Percentiles rank a stretch among this genome's conserved stretches.
These are phyloP conservation scores for Limulus polyphemus DNA, from an alignment of 2,888 invertebrate species.

Conservation along the genomic window DNA sequence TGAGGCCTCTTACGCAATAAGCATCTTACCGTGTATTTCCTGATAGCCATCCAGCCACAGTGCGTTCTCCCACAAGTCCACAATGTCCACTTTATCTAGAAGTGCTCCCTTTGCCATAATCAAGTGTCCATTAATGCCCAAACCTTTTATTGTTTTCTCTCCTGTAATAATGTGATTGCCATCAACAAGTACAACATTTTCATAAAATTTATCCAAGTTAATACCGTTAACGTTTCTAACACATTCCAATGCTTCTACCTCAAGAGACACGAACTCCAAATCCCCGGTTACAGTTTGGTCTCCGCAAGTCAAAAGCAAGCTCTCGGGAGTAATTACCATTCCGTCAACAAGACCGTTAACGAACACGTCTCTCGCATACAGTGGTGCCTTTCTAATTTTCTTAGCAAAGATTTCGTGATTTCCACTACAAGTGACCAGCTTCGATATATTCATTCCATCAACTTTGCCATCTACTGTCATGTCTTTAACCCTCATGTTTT, in stretches of 20 bases:
- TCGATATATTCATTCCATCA: conserved; percentile 9
- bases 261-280: conserved; percentile 5
- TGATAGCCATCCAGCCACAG: conserved; percentile 19
- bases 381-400: conserved; percentile 9
- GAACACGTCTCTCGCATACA: conserved; percentile 8
- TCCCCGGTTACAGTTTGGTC: conserved; percentile 16
- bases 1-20: background rate
- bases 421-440: conserved; percentile 19
- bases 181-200: conserved; percentile 12
- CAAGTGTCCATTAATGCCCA: conserved; percentile 10
- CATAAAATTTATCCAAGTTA: conserved; percentile 11
- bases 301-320: conserved; percentile 13
- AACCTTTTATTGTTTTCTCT: conserved; percentile 10
- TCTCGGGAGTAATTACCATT: conserved; percentile 8
- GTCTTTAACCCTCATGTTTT: conserved; percentile 8
- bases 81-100: conserved; percentile 16
- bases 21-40: conserved; percentile 11
- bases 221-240: conserved; percentile 12
- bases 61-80: conserved; percentile 17
- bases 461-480: conserved; percentile 13
- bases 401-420: conserved; percentile 13
- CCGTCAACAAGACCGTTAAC: conserved; percentile 18
- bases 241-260: conserved; percentile 6
- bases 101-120: conserved; percentile 8
- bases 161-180: conserved; percentile 11